Evolutionary conservation across 92 coral and sea anemone species (phyloP), one percentile per base, ranked within the genome.

Genomic region (Siderastrea radians): DNA sequence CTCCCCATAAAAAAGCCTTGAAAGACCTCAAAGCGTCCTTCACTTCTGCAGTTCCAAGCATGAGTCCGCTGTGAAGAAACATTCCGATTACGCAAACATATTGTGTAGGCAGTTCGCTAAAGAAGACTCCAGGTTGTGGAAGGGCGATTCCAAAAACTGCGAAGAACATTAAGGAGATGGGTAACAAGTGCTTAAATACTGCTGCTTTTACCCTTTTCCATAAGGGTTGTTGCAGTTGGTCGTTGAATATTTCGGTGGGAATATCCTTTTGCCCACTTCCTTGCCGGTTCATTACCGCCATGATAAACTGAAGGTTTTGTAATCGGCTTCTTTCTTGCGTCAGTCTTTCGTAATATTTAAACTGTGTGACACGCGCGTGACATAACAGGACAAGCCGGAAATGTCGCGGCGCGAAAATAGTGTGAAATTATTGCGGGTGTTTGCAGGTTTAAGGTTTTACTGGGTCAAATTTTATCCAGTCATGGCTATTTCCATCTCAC

Each of bases 1-100:
- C 83, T 12, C 98, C 95, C 85, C 95, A 95, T 47, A 91, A 49
- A 9, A 97, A 74, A 4, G 95, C 98, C 80, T 94, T 97, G 81
- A 87, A 80, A 7, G 98, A 92, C 63, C 90, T 95, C 3, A 97
- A 61, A 71, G 96, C 97, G 68, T 90, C 93, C 54, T 97, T 95
- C 14, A 95, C 88, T 75, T 96, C 99, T 12, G 98, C 98, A 57
- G 98, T 97, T 78, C 82, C 91, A 16, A 97, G 91, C 78, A 95
- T 97, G 74, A 97, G 85, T 17, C 99, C 99, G 54, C 98, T 95
- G 77, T 95, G 98, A 50, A 93, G 84, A 82, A 95, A 95, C n/a
- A 95, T 71, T 12, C 95, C 92, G 49, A 95, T 95, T 4, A 95
- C 92, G 70, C 98, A 95, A 7, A 91, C 82, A 77, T 93, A 95